Percentiles rank a stretch among this genome's conserved stretches.
These are phyloP conservation scores for Cyprinella venusta DNA, from an alignment of 2,797 vertebrate species.

Conservation along the genomic window DNA sequence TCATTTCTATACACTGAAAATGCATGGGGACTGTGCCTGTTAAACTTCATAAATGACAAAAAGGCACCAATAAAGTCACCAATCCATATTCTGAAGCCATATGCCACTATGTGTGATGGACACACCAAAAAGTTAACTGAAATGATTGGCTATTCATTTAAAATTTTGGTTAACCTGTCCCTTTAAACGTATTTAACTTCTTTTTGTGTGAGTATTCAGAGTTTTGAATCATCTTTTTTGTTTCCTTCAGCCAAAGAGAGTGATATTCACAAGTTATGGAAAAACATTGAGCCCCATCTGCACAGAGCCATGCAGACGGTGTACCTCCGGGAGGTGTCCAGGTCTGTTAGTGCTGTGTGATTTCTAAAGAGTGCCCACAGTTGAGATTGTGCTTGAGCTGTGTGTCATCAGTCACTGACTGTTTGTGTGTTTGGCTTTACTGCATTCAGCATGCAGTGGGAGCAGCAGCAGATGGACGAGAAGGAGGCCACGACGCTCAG, in stretches of 20 bases:
- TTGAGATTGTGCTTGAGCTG: not conserved
- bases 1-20: not conserved
- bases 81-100: not conserved
- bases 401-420: constrained; percentile 2
- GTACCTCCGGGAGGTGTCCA: constrained; percentile 96
- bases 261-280: constrained; percentile 94
- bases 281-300: constrained; percentile 96
- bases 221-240: not conserved
- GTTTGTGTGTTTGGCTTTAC: constrained; percentile 9
- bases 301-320: constrained; percentile 98
- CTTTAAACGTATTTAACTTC: not conserved
- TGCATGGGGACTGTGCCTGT: not conserved
- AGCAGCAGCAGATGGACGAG: constrained; percentile 83
- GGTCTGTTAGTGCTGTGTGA: constrained; percentile 72
- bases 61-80: not conserved
- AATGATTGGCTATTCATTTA: not conserved
- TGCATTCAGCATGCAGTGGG: constrained; percentile 88
- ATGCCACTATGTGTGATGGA: not conserved
- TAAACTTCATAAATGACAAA: not conserved
- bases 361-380: not conserved
- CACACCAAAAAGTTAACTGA: not conserved
- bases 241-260: constrained; percentile 84
- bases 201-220: not conserved
- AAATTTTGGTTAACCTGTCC: not conserved
- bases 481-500: constrained; percentile 81